These are phyloP conservation scores for Chrysolina oricalcia DNA, from an alignment of 2,888 invertebrate genomes.

Conservation along the genomic window DNA sequence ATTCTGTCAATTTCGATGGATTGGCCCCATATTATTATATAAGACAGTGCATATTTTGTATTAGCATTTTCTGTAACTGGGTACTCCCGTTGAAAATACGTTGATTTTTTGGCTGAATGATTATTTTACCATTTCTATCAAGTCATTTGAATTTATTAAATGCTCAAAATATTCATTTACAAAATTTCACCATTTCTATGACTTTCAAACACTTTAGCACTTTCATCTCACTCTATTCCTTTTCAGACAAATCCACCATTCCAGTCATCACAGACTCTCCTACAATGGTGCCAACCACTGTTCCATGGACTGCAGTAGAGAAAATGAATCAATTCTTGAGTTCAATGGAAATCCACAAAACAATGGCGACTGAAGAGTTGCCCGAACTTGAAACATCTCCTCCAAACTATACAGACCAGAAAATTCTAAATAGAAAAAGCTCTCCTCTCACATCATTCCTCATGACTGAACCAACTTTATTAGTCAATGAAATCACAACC, in stretches of 20 bases:
- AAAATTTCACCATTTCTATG: no score
- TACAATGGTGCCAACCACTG: neutral
- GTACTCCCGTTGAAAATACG: no score
- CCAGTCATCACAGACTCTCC: neutral
- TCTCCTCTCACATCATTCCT: neutral
- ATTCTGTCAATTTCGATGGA: no score
- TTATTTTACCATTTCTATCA: no score
- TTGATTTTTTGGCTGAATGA: no score
- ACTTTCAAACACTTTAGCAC: neutral
- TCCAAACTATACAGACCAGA: neutral
- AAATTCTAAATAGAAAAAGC: neutral
- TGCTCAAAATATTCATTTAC: no score
- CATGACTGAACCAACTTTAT: neutral
- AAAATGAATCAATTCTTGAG: neutral
- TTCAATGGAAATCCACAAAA: neutral
- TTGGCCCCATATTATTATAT: no score
- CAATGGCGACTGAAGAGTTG: neutral
- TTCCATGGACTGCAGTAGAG: neutral
- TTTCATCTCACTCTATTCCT: neutral
- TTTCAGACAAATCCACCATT: neutral
- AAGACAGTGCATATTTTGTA: no score
- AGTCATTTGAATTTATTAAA: no score
- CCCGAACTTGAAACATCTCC: neutral
- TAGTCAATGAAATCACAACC: neutral
- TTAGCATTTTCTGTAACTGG: no score